Percentiles rank a stretch among this genome's conserved stretches.
phyloP scores from a whole-genome alignment of 2,797 vertebrate species.

The Pempheris klunzingeri region DNA sequence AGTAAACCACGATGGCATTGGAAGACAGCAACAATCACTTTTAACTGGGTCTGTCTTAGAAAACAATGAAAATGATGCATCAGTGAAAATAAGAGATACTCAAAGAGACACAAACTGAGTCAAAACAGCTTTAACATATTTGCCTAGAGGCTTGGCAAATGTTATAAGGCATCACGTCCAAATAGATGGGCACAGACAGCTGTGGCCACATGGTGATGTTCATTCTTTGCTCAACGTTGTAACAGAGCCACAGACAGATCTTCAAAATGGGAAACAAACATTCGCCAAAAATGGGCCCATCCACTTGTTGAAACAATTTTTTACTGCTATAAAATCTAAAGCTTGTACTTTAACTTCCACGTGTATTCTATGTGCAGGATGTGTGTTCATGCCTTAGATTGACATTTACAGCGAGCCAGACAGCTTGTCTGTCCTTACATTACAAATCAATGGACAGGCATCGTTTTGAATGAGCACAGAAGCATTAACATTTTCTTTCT shows the following conservation, averaged over 20 bases:
- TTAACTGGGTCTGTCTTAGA: constrained; percentile 5
- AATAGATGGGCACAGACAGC: background rate
- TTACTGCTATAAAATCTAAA: background rate
- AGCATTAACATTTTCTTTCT: background rate
- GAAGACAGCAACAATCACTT: background rate
- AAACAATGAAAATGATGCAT: background rate
- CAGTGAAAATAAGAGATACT: constrained; percentile 6
- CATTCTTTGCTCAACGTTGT: background rate
- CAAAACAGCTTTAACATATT: background rate
- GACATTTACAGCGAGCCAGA: constrained; percentile 20
- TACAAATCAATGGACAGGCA: constrained; percentile 5
- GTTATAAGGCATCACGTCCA: background rate
- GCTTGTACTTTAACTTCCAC: too few relatives aligned
- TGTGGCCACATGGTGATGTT: constrained; percentile 7
- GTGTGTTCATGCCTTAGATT: background rate
- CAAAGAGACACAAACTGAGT: background rate
- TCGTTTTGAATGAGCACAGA: background rate
- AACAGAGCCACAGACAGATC: background rate
- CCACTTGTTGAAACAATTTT: constrained; percentile 7
- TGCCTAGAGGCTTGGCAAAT: constrained; percentile 16
- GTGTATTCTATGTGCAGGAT: background rate
- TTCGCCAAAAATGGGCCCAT: background rate
- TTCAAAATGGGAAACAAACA: constrained; percentile 1
- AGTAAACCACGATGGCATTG: background rate
- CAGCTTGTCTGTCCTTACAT: background rate